Conservation (phyloP, 2,797 vertebrate species). For the Monodelphis domestica region DNA sequence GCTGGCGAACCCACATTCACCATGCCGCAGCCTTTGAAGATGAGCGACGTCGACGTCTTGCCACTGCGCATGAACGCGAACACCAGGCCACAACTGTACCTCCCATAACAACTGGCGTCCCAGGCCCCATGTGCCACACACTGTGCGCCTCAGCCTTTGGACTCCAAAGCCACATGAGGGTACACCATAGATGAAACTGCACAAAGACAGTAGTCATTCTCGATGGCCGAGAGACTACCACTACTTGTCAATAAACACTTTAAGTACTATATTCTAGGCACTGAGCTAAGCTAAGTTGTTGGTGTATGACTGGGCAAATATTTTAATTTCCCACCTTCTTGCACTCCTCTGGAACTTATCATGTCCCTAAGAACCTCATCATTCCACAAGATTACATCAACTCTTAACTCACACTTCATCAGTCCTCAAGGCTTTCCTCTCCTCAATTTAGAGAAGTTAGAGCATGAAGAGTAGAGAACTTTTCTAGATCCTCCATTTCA, state of each 20-base stretch:
- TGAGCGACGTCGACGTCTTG: too few species aligned
- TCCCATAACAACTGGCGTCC: too few species aligned
- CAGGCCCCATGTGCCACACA: too few species aligned
- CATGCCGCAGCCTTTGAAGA: too few species aligned
- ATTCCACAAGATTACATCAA: not conserved
- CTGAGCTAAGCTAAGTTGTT: not conserved
- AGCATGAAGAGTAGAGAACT: not conserved
- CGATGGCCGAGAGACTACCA: too few species aligned
- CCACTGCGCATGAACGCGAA: too few species aligned
- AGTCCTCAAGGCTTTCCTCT: not conserved
- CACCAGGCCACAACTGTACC: too few species aligned
- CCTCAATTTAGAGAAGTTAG: not conserved
- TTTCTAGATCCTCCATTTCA: not conserved
- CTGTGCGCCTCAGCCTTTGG: too few species aligned
- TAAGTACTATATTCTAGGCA: not conserved
- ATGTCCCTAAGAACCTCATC: not conserved
- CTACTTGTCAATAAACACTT: not conserved
- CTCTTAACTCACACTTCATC: not conserved
- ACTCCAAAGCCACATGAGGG: too few species aligned
- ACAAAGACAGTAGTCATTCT: too few species aligned
- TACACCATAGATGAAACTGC: too few species aligned
- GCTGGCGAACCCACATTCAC: too few species aligned
- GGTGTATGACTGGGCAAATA: not conserved
- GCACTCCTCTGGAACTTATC: not conserved
- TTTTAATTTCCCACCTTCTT: not conserved